Evolutionary conservation across 2,888 invertebrate species (phyloP), one percentile per base, ranked within the genome.

Genomic region (Arge pagana): DNA sequence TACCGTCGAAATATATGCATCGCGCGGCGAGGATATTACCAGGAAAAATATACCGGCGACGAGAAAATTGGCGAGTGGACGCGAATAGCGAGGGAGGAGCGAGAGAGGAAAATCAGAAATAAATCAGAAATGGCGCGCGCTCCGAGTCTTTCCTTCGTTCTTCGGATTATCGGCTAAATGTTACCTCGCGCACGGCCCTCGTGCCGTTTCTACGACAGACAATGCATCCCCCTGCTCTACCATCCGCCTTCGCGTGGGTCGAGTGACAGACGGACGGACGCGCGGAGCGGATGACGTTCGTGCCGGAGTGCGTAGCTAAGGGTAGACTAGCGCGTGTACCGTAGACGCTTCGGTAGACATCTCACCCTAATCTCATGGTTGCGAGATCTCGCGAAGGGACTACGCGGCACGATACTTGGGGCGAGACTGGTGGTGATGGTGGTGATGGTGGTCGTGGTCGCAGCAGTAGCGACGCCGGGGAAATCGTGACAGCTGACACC

Each of bases 91-190:
- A 42, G 55, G 50, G 62, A n/a, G n/a, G n/a, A n/a, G n/a, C n/a
- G n/a, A 26, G n/a, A 26, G n/a, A n/a, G 10, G 2, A 26, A 8
- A 10, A 26, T 26, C 28, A 8, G 15, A 45, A 45, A 60, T 61
- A 61, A 66, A 60, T 61, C 48, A 54, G 55, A 50, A 59, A 60
- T 63, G n/a, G 61, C 64, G 63, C 57, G 57, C 59, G 54, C 62
- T 67, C n/a, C n/a, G 59, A 67, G 64, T 60, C 61, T n/a, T n/a
- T n/a, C n/a, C 51, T 60, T 39, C 64, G 61, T 67, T 60, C 66
- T 60, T 51, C 52, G 63, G 64, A 67, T 67, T 67, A 65, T 65
- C 64, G 58, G 59, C 60, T 60, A 50, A 55, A 57, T 52, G 52
- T 45, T 33, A 56, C 50, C 57, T 56, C 52, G 50, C 45, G 30